Percentiles rank a stretch among this genome's conserved stretches.
phyloP scores from a whole-genome alignment of 2,888 invertebrate species.

The Mellilla xanthometata region DNA sequence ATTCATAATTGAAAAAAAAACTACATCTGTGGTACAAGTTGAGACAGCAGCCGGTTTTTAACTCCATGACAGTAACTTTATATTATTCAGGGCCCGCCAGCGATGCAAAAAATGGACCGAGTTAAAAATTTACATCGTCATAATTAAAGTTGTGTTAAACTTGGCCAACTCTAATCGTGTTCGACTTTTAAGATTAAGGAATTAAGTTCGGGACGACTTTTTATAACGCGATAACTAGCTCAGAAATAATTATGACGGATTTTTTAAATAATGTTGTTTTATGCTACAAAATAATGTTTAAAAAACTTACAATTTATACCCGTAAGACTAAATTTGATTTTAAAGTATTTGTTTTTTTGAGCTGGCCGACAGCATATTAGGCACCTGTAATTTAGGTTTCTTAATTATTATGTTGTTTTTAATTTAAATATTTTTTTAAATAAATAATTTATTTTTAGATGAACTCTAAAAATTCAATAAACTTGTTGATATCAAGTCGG shows the following conservation, averaged over 20 bases:
- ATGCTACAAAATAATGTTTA: too few species aligned
- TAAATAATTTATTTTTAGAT: too few species aligned
- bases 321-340: too few species aligned
- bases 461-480: too few species aligned
- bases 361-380: too few species aligned
- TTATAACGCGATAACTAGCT: constrained; percentile 6
- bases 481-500: too few species aligned
- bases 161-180: constrained; percentile 20
- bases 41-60: neutral
- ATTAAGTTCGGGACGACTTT: constrained; percentile 4
- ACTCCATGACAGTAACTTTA: constrained; percentile 1
- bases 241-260: constrained; percentile 6
- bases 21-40: neutral
- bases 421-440: too few species aligned
- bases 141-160: constrained; percentile 22
- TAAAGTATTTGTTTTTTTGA: too few species aligned
- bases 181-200: constrained; percentile 13
- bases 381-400: too few species aligned
- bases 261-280: neutral
- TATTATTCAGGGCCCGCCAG: constrained; percentile 21
- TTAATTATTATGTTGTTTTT: too few species aligned
- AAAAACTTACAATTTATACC: too few species aligned
- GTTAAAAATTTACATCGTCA: constrained; percentile 21
- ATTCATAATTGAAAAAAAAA: neutral
- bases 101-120: constrained; percentile 16